These are phyloP conservation scores for Ametastegia equiseti DNA, from an alignment of 2,888 invertebrate species.

Conservation along the genomic window DNA sequence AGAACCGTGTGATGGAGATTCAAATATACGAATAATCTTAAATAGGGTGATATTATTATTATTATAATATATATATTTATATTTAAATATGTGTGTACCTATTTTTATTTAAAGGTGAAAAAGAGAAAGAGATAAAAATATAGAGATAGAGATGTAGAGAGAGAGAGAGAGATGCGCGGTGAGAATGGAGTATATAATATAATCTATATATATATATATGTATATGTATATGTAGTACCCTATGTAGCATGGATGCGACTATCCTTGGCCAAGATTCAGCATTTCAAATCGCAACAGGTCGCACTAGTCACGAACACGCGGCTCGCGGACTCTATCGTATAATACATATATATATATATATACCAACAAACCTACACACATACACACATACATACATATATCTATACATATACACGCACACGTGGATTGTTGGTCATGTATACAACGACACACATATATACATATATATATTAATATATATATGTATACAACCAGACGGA, in stretches of 20 bases:
- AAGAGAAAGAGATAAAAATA: neutral
- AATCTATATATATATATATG: neutral
- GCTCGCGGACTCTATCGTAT: neutral
- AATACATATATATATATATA: neutral
- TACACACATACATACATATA: neutral
- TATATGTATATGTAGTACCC: neutral
- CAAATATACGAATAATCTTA: no score
- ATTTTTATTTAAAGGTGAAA: neutral
- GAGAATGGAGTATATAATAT: no score
- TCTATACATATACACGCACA: neutral
- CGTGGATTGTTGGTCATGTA: no score
- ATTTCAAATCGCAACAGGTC: slow-evolving; percentile 72
- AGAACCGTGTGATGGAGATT: no score
- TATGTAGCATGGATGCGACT: neutral
- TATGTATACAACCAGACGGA: neutral
- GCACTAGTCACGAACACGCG: slow-evolving; percentile 51
- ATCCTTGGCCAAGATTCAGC: slow-evolving; percentile 50
- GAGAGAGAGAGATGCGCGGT: slow-evolving; percentile 26
- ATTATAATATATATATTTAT: no score
- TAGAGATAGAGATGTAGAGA: slow-evolving; percentile 38
- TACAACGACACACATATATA: neutral
- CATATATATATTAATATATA: neutral
- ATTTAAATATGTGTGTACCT: neutral
- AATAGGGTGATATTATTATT: no score
- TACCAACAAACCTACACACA: neutral